Evolutionary conservation across 2,797 vertebrate genomes (phyloP), one percentile per base, ranked within the genome.

Genomic region (Thamnophis elegans): DNA sequence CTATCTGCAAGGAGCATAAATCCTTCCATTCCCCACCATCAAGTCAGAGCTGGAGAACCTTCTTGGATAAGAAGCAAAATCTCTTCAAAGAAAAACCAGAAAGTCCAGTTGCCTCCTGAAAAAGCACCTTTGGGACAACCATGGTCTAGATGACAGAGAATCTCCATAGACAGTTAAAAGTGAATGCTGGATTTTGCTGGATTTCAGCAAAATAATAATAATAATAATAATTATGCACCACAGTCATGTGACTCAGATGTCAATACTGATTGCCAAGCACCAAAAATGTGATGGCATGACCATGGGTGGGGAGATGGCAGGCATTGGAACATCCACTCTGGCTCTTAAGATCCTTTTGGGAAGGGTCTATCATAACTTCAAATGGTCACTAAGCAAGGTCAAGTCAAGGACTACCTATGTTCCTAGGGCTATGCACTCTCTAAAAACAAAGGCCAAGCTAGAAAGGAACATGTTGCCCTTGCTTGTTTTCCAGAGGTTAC

Each of bases 151-250:
- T 42, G 42, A 42, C 4, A 4, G 42, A 42, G 42, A 42, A 42
- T 42, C 42, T 42, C 42, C 42, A 42, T 42, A 42, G 42, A 42
- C 42, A 42, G 42, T 42, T 42, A 42, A 42, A 42, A 4, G 42
- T 3, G 2, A 42, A 4, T 42, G 42, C 42, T 42, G 42, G 42
- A 42, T 42, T 42, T 42, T 65, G 28, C 13, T 65, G 28, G 28
- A 16, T 32, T 68, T 13, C 13, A 32, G 62, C 3, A 12, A 6
- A 14, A 7, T 14, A n/a, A n/a, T n/a, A n/a, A n/a, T n/a, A n/a
- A n/a, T n/a, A n/a, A n/a, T n/a, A n/a, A n/a, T n/a, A 6, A 65
- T 13, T 12, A 65, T 0, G 5, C 28, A 65, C 16, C 5, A 0
- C n/a, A 32, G 12, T n/a, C 13, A n/a, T 65, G 28, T 65, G 62